Conservation (phyloP, 2,797 vertebrate genomes). For the Sebastes steindachneri region DNA sequence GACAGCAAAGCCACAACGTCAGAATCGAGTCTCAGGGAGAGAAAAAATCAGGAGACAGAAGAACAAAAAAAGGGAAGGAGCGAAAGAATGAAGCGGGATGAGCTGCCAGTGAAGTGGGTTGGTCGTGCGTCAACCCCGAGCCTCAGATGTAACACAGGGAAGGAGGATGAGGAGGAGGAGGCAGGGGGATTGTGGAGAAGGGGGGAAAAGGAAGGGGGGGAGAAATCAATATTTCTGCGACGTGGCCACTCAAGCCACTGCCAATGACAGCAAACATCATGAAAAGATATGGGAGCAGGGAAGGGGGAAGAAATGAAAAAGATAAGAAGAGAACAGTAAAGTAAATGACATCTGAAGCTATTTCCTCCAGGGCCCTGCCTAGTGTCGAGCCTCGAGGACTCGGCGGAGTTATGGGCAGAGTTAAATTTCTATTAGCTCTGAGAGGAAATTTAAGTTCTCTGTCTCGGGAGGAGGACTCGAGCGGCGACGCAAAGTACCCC, state of each 20-base stretch:
- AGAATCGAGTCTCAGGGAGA: conserved; percentile 30
- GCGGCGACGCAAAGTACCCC: conserved; percentile 71
- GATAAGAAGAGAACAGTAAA: conserved; percentile 87
- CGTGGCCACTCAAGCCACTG: conserved; percentile 80
- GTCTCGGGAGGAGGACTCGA: conserved; percentile 72
- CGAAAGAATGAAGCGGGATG: conserved; percentile 42
- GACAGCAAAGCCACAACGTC: conserved; percentile 47
- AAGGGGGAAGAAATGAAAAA: conserved; percentile 83
- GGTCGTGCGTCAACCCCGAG: conserved; percentile 56
- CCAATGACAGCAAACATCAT: conserved; percentile 87
- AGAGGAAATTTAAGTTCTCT: conserved; percentile 81
- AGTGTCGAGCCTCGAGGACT: conserved; percentile 73
- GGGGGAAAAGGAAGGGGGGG: conserved; percentile 3
- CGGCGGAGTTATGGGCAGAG: conserved; percentile 80
- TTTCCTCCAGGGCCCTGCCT: conserved; percentile 82
- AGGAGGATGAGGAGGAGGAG: conserved; percentile 25
- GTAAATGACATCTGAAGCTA: conserved; percentile 87
- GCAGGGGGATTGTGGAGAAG: conserved; percentile 20
- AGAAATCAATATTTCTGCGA: conserved; percentile 85
- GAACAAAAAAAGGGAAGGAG: conserved; percentile 20
- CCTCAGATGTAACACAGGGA: conserved; percentile 51
- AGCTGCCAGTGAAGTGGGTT: conserved; percentile 59
- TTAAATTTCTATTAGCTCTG: conserved; percentile 86
- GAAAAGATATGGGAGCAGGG: conserved; percentile 85
- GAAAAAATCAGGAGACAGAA: conserved; percentile 26